Evolutionary conservation across 2,888 invertebrate species (phyloP).

Genomic region (Elegia similella): DNA sequence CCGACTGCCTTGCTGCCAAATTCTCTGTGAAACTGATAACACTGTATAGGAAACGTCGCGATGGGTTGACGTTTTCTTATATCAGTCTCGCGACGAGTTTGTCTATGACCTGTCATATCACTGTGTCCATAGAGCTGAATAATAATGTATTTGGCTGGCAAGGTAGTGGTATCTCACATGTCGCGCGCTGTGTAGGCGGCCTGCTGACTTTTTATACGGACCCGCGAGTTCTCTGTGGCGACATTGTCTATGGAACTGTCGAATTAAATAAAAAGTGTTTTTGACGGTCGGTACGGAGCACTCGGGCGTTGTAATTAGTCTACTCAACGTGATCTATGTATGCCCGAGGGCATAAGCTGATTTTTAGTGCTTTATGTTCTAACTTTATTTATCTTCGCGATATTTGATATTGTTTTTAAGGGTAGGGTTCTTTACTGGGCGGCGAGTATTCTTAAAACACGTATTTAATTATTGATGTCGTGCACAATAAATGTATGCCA

Average conservation of each 20-base stretch:
- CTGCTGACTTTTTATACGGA: no score
- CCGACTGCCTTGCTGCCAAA: not conserved
- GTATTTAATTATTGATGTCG: constrained; percentile 10
- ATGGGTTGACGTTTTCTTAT: no score
- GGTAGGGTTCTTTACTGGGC: not conserved
- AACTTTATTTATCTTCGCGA: constrained; percentile 8
- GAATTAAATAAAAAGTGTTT: no score
- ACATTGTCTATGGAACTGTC: no score
- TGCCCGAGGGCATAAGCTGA: constrained; percentile 22
- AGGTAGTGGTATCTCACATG: no score
- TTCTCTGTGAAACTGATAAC: not conserved
- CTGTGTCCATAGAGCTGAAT: no score
- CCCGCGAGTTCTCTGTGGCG: no score
- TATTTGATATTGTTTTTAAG: not conserved
- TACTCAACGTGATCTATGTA: constrained; percentile 28
- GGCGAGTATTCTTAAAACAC: not conserved
- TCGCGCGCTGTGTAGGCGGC: no score
- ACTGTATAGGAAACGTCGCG: not conserved
- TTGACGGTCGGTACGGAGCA: not conserved
- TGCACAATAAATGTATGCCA: constrained; percentile 8
- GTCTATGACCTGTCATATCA: no score
- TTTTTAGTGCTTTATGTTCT: constrained; percentile 16
- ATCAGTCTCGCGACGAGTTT: no score
- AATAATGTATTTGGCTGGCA: no score
- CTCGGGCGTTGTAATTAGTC: constrained; percentile 14